Conservation (phyloP, 2,888 invertebrate genomes). For the Malthinus seriepunctatus region DNA sequence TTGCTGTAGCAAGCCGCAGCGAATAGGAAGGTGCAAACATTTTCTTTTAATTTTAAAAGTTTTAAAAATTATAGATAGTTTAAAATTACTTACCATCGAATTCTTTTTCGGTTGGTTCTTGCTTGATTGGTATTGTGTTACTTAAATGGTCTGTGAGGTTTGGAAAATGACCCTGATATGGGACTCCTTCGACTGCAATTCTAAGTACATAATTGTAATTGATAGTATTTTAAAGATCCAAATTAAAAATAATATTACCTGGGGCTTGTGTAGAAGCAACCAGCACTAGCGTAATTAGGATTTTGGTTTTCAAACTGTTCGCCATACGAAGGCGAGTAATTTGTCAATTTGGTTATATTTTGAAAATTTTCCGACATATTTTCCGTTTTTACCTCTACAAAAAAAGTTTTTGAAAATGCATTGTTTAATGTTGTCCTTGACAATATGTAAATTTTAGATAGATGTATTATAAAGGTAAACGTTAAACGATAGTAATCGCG, state of each 20-base stretch:
- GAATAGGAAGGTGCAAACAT: neutral
- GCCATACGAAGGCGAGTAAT: constrained; percentile 36
- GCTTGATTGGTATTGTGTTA: constrained; percentile 45
- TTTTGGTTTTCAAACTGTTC: constrained; percentile 48
- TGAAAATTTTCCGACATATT: constrained; percentile 45
- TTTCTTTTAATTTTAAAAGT: no score
- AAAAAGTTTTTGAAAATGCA: constrained; percentile 1
- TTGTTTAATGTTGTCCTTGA: constrained; percentile 24
- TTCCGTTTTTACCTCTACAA: constrained; percentile 47
- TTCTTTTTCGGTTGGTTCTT: constrained; percentile 49
- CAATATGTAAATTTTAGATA: constrained; percentile 9
- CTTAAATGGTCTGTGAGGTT: constrained; percentile 19
- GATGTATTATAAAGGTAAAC: constrained; percentile 25
- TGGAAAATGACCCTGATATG: constrained; percentile 20
- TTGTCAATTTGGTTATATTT: constrained; percentile 43
- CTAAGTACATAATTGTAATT: neutral
- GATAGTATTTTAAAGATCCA: no score
- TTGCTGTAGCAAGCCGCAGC: constrained; percentile 4
- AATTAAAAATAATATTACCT: constrained; percentile 34
- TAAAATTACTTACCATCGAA: constrained; percentile 43
- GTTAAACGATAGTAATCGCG: constrained; percentile 30
- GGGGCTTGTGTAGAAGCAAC: constrained; percentile 48
- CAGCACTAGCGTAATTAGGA: constrained; percentile 45
- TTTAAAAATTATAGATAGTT: no score
- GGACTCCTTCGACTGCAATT: constrained; percentile 7